phyloP scores from a whole-genome alignment of 2,888 invertebrate species.

The Emmelina monodactyla region DNA sequence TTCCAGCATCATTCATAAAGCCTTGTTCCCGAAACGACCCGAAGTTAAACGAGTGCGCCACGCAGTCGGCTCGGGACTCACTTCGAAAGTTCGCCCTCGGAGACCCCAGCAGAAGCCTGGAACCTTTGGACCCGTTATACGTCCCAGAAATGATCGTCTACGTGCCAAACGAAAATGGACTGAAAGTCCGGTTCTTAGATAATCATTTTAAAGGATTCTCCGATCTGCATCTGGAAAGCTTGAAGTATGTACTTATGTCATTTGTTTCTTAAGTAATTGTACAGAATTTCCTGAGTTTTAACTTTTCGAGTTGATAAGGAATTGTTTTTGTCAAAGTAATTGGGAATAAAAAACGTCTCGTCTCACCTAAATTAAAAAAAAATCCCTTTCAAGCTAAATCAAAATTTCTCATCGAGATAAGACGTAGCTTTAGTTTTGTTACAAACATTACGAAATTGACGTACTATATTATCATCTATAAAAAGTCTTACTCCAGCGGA shows the following conservation, averaged over 20 bases:
- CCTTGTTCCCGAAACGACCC: slow-evolving; percentile 41
- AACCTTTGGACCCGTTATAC: slow-evolving; percentile 33
- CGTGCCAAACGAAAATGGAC: slow-evolving; percentile 37
- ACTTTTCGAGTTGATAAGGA: too few relatives aligned
- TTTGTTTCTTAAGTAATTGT: too few relatives aligned
- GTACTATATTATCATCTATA: too few relatives aligned
- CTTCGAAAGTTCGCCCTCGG: slow-evolving; percentile 32
- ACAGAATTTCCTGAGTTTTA: too few relatives aligned
- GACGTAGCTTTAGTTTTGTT: too few relatives aligned
- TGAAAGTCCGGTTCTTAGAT: slow-evolving; percentile 34
- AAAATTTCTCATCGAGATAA: too few relatives aligned
- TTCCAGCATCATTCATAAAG: slow-evolving; percentile 32
- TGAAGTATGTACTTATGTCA: slow-evolving; percentile 34
- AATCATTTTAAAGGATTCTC: slow-evolving; percentile 39
- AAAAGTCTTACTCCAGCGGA: too few relatives aligned
- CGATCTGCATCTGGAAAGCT: slow-evolving; percentile 25
- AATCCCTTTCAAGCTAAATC: too few relatives aligned
- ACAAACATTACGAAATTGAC: too few relatives aligned
- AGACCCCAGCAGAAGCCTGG: slow-evolving; percentile 26
- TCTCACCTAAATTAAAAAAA: too few relatives aligned
- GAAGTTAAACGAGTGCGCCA: slow-evolving; percentile 35
- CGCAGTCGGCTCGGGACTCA: slow-evolving; percentile 33
- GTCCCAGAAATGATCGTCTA: slow-evolving; percentile 35
- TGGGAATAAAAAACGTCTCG: too few relatives aligned
- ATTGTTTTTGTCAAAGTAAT: too few relatives aligned